Evolutionary conservation across 2,113 vertebrate genomes (phyloP).

Genomic region (Morphnarchus princeps): DNA sequence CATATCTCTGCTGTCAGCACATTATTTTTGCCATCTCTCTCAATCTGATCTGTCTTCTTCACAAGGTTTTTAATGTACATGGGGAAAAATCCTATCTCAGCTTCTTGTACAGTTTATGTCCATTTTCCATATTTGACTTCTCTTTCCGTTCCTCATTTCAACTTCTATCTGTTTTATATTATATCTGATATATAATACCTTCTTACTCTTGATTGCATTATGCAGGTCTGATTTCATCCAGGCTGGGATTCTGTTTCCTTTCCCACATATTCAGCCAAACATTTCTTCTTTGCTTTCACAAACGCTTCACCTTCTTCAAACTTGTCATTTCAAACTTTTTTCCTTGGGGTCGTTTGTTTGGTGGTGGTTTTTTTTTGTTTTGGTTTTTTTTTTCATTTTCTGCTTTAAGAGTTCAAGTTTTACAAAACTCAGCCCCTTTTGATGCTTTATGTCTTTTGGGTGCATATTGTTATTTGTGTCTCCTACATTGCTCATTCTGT

Average conservation of each 20-base stretch:
- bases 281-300: background rate
- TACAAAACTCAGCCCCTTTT: background rate
- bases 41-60: background rate
- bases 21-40: background rate
- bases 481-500: background rate
- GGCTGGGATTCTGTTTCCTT: background rate
- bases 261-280: background rate
- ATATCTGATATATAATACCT: background rate
- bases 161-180: background rate
- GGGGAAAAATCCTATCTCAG: background rate
- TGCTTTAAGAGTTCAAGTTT: background rate
- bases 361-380: accelerated
- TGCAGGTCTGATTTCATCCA: conserved; percentile 54
- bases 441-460: background rate
- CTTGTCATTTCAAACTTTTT: background rate
- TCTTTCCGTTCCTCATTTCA: background rate
- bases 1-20: background rate
- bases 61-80: background rate
- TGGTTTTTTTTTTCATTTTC: background rate
- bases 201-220: conserved; percentile 63
- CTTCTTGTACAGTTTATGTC: background rate
- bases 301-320: background rate
- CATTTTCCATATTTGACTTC: conserved; percentile 18
- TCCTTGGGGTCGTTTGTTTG: background rate
- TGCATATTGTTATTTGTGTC: background rate